Evolutionary conservation across 2,797 vertebrate species (phyloP), one percentile per base, ranked within the genome.

Genomic region (Bovichtus diacanthus): DNA sequence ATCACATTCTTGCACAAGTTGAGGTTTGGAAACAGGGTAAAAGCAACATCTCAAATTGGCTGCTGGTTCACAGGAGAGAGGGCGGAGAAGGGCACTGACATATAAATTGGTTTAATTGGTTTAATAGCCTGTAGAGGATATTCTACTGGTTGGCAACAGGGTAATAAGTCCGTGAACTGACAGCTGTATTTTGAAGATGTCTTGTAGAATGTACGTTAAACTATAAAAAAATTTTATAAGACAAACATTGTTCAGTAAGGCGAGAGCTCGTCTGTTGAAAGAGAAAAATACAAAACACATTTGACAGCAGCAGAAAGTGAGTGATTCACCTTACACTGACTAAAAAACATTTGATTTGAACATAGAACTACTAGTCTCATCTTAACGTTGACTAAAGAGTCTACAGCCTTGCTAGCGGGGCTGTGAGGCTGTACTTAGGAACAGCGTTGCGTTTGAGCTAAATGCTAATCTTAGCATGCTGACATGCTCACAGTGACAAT

Each of bases 11-110:
- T 82, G 41, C 38, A 80, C 60, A 73, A 38, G 7, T 46, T 79
- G 73, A 66, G 77, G 78, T 82, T 80, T 91, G 82, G 82, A 85
- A 76, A 67, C 1, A 4, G 19, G 50, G 54, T 70, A 73, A 85
- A 71, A 73, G 39, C 72, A 86, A 85, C 81, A 82, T 31, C 46
- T 78, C 11, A 73, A 64, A 47, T 13, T 71, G 78, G 51, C 77
- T 44, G 62, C 29, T 27, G 25, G 49, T 74, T 84, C 43, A 73
- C 60, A 50, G 70, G 59, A 64, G n/a, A 38, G 38, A 60, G 58
- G 44, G 39, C 5, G 5, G 78, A 69, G 69, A 61, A 60, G n/a
- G 27, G 27, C 27, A 56, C 74, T 49, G 81, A 82, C 75, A 74
- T 47, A 16, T 23, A 61, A 68, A 83, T 54, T 74, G 76, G 29